Evolutionary conservation across 1,140 invertebrate species (phyloP).

Genomic region (Diorhabda elongata): DNA sequence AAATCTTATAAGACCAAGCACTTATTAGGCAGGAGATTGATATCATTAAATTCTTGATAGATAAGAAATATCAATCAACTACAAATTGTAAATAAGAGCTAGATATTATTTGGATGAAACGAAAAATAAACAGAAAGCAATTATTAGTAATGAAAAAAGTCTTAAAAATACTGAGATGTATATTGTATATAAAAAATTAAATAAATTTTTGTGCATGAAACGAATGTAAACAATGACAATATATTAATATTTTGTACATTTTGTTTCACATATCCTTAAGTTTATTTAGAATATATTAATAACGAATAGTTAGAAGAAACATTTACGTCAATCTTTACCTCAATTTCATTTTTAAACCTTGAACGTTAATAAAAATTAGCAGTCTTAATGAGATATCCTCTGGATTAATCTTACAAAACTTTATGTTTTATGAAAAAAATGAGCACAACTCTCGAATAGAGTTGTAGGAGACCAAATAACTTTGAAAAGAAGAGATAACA

Average conservation of each 20-base stretch:
- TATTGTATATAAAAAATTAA: constrained; percentile 23
- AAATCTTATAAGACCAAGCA: too few relatives aligned
- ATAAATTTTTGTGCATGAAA: constrained; percentile 18
- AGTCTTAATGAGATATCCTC: constrained; percentile 1
- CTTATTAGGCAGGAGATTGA: too few relatives aligned
- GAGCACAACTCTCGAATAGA: constrained; percentile 3
- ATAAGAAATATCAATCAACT: too few relatives aligned
- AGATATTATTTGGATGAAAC: too few relatives aligned
- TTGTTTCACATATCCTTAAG: constrained; percentile 33
- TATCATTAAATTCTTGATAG: too few relatives aligned
- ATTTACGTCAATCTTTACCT: constrained; percentile 4
- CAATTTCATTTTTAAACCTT: background rate
- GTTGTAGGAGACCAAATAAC: constrained; percentile 1
- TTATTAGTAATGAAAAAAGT: background rate
- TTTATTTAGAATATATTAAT: constrained; percentile 32
- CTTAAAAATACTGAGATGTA: constrained; percentile 29
- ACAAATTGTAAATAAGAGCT: too few relatives aligned
- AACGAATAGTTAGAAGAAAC: constrained; percentile 28
- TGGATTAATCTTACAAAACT: background rate
- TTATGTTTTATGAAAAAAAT: constrained; percentile 9
- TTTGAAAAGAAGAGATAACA: constrained; percentile 6
- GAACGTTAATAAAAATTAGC: constrained; percentile 7
- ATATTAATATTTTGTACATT: constrained; percentile 29
- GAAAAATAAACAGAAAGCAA: too few relatives aligned
- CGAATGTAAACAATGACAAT: constrained; percentile 15